phyloP scores from a whole-genome alignment of 2,888 invertebrate genomes.

The Drosophila trichaetosa region DNA sequence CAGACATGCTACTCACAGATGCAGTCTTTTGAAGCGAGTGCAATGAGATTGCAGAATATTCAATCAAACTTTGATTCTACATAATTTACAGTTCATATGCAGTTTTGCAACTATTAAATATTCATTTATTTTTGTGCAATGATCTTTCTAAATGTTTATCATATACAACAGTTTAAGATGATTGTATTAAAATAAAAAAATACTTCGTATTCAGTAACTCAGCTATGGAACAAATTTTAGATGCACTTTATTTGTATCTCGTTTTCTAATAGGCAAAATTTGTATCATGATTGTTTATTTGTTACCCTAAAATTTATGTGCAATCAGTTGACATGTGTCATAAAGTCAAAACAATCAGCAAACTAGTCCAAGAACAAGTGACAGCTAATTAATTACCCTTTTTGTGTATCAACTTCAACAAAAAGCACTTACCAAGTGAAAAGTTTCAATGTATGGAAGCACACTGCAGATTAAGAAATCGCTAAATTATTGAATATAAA shows the following conservation, averaged over 20 bases:
- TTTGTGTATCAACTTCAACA: background rate
- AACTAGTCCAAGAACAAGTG: background rate
- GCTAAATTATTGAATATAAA: background rate
- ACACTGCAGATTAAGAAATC: background rate
- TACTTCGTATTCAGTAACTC: background rate
- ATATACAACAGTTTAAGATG: background rate
- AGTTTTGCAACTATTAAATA: slow-evolving; percentile 9
- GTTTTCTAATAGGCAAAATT: background rate
- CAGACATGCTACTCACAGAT: slow-evolving; percentile 13
- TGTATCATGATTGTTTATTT: background rate
- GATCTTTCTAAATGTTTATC: background rate
- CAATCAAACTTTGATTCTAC: slow-evolving; percentile 47
- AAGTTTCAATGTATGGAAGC: background rate
- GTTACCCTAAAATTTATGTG: background rate
- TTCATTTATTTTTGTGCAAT: background rate
- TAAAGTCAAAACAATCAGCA: background rate
- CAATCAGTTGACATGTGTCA: background rate
- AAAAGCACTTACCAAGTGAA: background rate
- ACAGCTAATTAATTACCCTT: background rate
- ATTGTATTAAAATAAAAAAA: background rate
- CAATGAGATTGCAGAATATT: slow-evolving; percentile 33
- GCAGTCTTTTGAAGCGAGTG: slow-evolving; percentile 11
- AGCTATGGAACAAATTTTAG: background rate
- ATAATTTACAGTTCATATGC: slow-evolving; percentile 23
- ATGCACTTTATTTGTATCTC: background rate